Conservation (phyloP, 2,113 vertebrate species). For the Crocuta crocuta region DNA sequence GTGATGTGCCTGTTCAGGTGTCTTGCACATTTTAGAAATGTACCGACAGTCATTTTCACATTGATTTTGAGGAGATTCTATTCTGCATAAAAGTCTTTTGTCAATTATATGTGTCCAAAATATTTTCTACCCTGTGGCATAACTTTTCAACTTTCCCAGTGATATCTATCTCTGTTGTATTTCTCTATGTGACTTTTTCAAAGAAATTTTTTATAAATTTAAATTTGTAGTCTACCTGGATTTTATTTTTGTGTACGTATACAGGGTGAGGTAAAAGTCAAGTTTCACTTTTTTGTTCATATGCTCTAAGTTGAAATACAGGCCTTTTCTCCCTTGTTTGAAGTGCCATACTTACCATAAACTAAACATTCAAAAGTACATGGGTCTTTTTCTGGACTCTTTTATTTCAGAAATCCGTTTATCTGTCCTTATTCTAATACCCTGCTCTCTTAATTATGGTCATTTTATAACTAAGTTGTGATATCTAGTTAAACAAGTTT, state of each 20-base stretch:
- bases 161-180: background rate
- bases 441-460: background rate
- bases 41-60: background rate
- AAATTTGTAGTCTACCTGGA: background rate
- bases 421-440: background rate
- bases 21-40: background rate
- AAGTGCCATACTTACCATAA: background rate
- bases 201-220: background rate
- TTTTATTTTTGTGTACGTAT: background rate
- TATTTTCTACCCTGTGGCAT: background rate
- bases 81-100: background rate
- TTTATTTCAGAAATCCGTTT: background rate
- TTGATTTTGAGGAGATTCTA: background rate
- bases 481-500: background rate
- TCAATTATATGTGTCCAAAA: background rate
- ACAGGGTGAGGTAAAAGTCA: background rate
- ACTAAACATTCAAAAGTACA: background rate
- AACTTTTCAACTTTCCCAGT: background rate
- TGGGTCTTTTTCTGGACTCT: background rate
- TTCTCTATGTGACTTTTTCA: background rate
- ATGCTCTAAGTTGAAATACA: background rate
- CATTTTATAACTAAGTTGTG: background rate
- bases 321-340: background rate
- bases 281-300: background rate
- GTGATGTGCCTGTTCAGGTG: background rate